phyloP scores from a whole-genome alignment of 2,797 vertebrate species.

The Synanceia verrucosa region DNA sequence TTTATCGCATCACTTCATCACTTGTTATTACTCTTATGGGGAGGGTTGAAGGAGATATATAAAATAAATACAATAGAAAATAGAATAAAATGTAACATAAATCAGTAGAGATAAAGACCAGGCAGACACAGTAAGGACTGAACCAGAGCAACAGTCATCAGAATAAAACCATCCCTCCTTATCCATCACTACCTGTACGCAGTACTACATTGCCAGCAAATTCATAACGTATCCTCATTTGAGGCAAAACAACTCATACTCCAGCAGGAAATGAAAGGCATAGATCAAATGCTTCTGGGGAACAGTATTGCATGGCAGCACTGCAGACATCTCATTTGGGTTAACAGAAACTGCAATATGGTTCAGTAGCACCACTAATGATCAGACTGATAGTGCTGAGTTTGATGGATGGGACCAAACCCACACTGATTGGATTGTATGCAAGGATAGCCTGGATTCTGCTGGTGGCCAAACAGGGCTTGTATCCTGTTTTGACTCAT shows the following conservation, averaged over 20 bases:
- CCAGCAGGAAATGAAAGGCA: slow-evolving; percentile 55
- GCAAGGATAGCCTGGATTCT: slow-evolving; percentile 46
- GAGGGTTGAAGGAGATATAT: background rate
- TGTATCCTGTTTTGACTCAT: slow-evolving; percentile 23
- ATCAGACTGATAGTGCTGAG: slow-evolving; percentile 63
- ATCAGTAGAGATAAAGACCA: background rate
- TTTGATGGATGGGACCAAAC: slow-evolving; percentile 67
- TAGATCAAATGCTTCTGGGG: slow-evolving; percentile 45
- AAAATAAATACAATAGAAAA: background rate
- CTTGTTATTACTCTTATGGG: background rate
- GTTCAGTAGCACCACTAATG: slow-evolving; percentile 69
- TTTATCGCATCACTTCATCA: too few species aligned
- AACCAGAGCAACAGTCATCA: background rate
- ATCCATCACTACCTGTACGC: background rate
- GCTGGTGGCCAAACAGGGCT: background rate
- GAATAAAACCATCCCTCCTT: background rate
- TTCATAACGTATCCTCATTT: slow-evolving; percentile 7
- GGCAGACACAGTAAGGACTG: background rate
- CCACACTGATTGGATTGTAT: slow-evolving; percentile 37
- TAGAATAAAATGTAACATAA: background rate
- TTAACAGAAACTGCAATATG: slow-evolving; percentile 64
- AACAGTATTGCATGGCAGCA: slow-evolving; percentile 11
- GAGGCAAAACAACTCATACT: slow-evolving; percentile 21
- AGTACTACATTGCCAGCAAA: background rate
- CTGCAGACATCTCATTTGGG: slow-evolving; percentile 66